These are phyloP conservation scores for Rhyacophila brunnea DNA, from an alignment of 1,140 invertebrate genomes.

Conservation along the genomic window DNA sequence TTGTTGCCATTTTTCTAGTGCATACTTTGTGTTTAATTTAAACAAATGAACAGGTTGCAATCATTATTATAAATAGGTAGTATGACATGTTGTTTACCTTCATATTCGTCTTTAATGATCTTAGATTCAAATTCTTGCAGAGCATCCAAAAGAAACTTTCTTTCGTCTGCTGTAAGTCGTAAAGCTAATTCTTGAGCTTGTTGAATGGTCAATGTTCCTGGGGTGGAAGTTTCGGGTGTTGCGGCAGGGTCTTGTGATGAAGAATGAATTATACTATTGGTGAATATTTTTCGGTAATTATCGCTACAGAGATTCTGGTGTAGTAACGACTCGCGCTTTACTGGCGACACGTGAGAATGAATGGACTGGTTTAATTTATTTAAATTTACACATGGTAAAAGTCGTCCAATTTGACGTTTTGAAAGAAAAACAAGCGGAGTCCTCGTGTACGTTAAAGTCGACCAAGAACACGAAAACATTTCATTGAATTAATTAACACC, in stretches of 20 bases:
- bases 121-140: conserved; percentile 71
- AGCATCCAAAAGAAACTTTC: conserved; percentile 61
- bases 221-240: conserved; percentile 30
- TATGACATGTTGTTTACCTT: too few species aligned
- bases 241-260: not conserved
- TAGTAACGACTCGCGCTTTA: not conserved
- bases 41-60: too few species aligned
- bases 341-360: not conserved
- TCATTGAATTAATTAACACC: too few species aligned
- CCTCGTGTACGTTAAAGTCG: not conserved
- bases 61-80: too few species aligned
- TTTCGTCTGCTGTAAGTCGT: conserved; percentile 66
- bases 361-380: not conserved
- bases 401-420: not conserved
- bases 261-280: not conserved
- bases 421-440: not conserved
- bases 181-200: conserved; percentile 68
- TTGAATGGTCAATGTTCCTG: conserved; percentile 60
- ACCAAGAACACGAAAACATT: not conserved
- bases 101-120: conserved; percentile 68
- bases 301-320: not conserved
- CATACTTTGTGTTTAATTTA: too few species aligned
- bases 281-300: not conserved
- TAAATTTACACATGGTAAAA: not conserved
- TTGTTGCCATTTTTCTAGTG: too few species aligned